Conservation (phyloP, 2,797 vertebrate genomes). For the Acrossocheilus fasciatus region DNA sequence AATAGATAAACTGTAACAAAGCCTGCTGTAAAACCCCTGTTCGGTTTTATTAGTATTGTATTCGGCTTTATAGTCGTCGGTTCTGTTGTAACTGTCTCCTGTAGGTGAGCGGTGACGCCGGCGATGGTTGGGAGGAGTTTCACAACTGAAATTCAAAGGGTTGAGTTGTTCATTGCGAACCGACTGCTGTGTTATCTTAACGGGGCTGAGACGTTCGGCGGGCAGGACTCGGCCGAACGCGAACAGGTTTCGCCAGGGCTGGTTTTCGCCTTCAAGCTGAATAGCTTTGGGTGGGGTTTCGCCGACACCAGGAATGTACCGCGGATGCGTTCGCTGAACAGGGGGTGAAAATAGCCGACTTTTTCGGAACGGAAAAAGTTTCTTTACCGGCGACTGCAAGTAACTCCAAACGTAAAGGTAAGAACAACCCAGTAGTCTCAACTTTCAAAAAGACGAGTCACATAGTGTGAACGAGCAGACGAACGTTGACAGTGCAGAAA, state of each 20-base stretch:
- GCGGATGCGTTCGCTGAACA: constrained; percentile 45
- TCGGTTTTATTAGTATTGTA: neutral
- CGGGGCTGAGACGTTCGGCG: constrained; percentile 40
- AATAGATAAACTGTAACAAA: neutral
- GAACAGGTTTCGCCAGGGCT: constrained; percentile 63
- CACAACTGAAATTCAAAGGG: constrained; percentile 34
- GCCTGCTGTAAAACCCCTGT: neutral
- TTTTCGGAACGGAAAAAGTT: constrained; percentile 39
- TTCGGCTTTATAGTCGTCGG: neutral
- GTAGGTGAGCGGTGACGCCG: constrained; percentile 48
- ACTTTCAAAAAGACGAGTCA: neutral
- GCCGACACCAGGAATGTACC: constrained; percentile 56
- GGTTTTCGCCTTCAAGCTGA: constrained; percentile 55
- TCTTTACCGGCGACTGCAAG: neutral
- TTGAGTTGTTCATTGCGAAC: constrained; percentile 34
- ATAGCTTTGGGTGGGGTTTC: constrained; percentile 58
- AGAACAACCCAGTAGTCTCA: constrained; percentile 36
- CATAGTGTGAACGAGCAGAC: neutral
- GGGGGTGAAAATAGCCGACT: constrained; percentile 36
- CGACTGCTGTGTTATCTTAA: constrained; percentile 46
- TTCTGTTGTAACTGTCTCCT: neutral
- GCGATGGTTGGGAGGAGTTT: constrained; percentile 60
- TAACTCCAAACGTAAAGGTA: constrained; percentile 49
- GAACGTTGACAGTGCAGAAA: constrained; percentile 15
- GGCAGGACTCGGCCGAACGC: constrained; percentile 53